A percentile compares a stretch with the other conserved stretches of the same genome.
These are phyloP conservation scores for Iguana delicatissima DNA, from an alignment of 2,797 vertebrate species.

Conservation along the genomic window DNA sequence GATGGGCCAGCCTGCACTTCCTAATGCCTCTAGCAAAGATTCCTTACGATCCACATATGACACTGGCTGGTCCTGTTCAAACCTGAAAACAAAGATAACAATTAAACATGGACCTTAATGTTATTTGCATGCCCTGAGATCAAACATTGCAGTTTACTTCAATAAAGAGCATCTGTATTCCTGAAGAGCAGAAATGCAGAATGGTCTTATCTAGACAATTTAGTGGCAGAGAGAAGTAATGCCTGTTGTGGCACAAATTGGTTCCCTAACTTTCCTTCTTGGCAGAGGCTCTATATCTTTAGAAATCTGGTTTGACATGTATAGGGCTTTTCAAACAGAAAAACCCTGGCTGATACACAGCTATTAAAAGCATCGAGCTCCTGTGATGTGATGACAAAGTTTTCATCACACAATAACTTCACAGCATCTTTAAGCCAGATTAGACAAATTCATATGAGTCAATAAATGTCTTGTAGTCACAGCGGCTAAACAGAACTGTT, in stretches of 20 bases:
- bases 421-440: neutral
- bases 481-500: neutral
- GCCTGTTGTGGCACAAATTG: neutral
- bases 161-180: neutral
- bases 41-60: slow-evolving; percentile 79
- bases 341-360: neutral
- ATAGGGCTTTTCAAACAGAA: too few relatives aligned
- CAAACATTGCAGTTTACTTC: neutral
- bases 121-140: neutral
- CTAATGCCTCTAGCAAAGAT: slow-evolving; percentile 77
- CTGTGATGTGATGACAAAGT: neutral
- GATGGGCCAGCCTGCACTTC: slow-evolving; percentile 81
- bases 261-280: neutral
- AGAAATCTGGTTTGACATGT: neutral
- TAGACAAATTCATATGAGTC: neutral
- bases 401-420: too few relatives aligned
- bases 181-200: neutral
- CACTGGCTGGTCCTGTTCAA: slow-evolving; percentile 76
- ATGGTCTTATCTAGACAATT: neutral
- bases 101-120: neutral
- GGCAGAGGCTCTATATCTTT: neutral
- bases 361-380: neutral
- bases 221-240: too few relatives aligned
- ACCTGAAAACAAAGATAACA: slow-evolving; percentile 55
- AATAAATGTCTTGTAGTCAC: neutral